Percentiles rank a stretch among this genome's conserved stretches.
phyloP scores from a whole-genome alignment of 2,113 vertebrate species.

The Calyptomena viridis region DNA sequence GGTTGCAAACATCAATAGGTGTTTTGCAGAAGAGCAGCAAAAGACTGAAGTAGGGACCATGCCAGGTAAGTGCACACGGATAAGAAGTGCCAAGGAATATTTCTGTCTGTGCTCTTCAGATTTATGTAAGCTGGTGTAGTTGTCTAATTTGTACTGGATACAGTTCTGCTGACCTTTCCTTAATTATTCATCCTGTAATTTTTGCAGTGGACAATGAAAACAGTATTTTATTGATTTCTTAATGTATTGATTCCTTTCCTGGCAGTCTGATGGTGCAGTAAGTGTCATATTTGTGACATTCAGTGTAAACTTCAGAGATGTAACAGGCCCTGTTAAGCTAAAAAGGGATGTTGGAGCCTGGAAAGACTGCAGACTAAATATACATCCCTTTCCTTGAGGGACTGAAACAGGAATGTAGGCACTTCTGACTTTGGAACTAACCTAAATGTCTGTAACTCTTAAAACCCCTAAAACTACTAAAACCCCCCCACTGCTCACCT shows the following conservation, averaged over 20 bases:
- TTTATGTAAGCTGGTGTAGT: neutral
- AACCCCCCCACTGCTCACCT: fast-evolving
- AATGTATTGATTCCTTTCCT: neutral
- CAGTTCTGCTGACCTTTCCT: neutral
- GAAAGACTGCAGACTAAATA: neutral
- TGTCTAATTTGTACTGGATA: neutral
- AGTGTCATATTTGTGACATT: neutral
- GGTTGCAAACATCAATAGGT: neutral
- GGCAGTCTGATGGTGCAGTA: neutral
- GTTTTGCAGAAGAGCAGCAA: neutral
- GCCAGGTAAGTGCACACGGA: neutral
- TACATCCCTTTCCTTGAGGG: neutral
- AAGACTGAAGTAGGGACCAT: neutral
- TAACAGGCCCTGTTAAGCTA: neutral
- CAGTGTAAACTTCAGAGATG: neutral
- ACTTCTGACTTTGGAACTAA: neutral
- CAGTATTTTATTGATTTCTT: neutral
- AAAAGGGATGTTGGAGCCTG: neutral
- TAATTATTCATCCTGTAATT: neutral
- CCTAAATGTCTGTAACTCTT: neutral
- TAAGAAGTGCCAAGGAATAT: neutral
- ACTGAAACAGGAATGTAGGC: neutral
- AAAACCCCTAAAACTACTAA: neutral
- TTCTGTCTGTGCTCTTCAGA: neutral
- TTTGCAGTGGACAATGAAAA: neutral